Percentiles rank a stretch among this genome's conserved stretches.
Conservation (phyloP, 1,140 invertebrate species). For the Euura lappo region DNA sequence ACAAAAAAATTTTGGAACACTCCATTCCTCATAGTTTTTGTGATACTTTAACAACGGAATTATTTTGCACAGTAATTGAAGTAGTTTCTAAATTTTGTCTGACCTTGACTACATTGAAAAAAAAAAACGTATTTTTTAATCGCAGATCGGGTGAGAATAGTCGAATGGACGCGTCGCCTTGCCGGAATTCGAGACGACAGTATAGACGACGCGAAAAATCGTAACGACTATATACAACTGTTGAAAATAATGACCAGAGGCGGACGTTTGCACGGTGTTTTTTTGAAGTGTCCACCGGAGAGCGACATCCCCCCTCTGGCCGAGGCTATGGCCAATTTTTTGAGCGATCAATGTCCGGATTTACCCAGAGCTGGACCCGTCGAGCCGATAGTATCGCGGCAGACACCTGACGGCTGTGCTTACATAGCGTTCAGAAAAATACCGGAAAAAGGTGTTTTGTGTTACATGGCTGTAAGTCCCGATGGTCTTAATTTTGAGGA, state of each 20-base stretch:
- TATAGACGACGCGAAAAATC: conserved; percentile 52
- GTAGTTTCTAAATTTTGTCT: too few species aligned
- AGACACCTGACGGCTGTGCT: conserved; percentile 59
- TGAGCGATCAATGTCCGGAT: conserved; percentile 46
- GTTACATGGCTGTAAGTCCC: conserved; percentile 62
- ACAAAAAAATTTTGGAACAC: conserved; percentile 10
- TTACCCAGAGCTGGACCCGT: conserved; percentile 58
- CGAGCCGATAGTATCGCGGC: conserved; percentile 53
- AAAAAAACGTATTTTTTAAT: conserved; percentile 12
- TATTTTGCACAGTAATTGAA: too few species aligned
- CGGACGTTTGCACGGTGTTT: conserved; percentile 55
- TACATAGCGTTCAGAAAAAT: conserved; percentile 58
- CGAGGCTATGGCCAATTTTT: conserved; percentile 52
- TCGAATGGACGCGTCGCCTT: conserved; percentile 58
- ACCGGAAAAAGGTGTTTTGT: conserved; percentile 57
- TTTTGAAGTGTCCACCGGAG: conserved; percentile 50
- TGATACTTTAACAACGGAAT: not conserved
- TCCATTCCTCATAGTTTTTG: conserved; percentile 6
- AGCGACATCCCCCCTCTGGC: conserved; percentile 46
- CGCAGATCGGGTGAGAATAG: conserved; percentile 59
- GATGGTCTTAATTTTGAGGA: conserved; percentile 32
- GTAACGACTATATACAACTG: conserved; percentile 60
- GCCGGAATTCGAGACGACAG: conserved; percentile 48
- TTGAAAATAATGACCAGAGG: conserved; percentile 58
- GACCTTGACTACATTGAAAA: too few species aligned